These are phyloP conservation scores for Flabesymbios commensalis DNA, from an alignment of 2,888 invertebrate genomes.

Conservation along the genomic window DNA sequence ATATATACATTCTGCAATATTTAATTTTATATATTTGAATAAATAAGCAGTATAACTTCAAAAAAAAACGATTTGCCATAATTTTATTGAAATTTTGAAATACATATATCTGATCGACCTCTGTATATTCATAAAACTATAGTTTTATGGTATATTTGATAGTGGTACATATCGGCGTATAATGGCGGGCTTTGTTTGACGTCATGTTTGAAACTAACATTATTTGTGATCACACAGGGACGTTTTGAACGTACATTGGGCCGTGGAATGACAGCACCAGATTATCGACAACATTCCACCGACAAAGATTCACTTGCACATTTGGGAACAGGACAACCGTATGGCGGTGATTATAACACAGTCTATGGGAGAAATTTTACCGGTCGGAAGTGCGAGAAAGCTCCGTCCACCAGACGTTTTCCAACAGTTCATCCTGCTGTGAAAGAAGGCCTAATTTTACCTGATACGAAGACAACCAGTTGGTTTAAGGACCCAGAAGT, in stretches of 20 bases:
- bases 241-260: slow-evolving; percentile 41
- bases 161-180: no score
- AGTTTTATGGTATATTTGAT: no score
- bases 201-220: background rate
- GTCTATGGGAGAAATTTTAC: slow-evolving; percentile 41
- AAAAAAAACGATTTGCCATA: no score
- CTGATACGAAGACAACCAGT: slow-evolving; percentile 42
- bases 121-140: no score
- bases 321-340: slow-evolving; percentile 29
- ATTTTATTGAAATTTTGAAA: no score
- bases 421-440: slow-evolving; percentile 38
- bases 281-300: slow-evolving; percentile 45
- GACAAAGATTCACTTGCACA: slow-evolving; percentile 45
- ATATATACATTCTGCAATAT: no score
- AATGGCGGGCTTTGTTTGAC: background rate
- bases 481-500: slow-evolving; percentile 37
- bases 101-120: no score
- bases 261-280: slow-evolving; percentile 34
- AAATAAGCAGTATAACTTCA: no score
- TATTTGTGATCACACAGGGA: slow-evolving; percentile 34
- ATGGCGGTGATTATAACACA: slow-evolving; percentile 44
- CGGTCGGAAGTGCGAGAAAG: slow-evolving; percentile 35
- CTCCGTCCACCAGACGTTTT: slow-evolving; percentile 42
- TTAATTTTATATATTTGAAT: no score
- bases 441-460: slow-evolving; percentile 29